phyloP scores from a whole-genome alignment of 2,797 vertebrate species.

The Anabas testudineus region DNA sequence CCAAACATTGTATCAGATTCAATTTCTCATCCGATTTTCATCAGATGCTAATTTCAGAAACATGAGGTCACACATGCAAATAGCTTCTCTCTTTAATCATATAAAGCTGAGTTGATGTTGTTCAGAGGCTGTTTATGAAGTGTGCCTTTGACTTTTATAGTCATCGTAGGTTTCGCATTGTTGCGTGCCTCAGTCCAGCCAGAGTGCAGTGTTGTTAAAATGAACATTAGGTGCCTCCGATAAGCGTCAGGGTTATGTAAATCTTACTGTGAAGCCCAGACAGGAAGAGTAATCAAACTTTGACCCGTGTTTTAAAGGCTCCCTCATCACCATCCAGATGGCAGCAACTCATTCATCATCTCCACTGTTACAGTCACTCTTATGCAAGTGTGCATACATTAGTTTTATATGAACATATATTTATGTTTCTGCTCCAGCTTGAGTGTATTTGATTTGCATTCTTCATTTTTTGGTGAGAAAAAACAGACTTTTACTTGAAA shows the following conservation, averaged over 20 bases:
- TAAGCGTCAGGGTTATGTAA: conserved; percentile 28
- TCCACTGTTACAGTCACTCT: conserved; percentile 1
- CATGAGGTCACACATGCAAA: conserved; percentile 49
- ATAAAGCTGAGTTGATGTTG: conserved; percentile 29
- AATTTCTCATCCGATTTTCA: conserved; percentile 34
- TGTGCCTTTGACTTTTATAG: conserved; percentile 33
- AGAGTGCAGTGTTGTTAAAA: conserved; percentile 14
- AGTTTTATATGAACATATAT: conserved; percentile 1
- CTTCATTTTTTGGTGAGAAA: conserved; percentile 10
- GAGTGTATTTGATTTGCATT: conserved; percentile 14
- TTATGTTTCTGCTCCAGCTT: conserved; percentile 4
- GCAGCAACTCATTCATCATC: conserved; percentile 50
- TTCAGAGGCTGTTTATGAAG: conserved; percentile 5
- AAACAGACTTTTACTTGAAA: conserved; percentile 15
- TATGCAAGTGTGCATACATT: background rate
- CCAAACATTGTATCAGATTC: conserved; percentile 13
- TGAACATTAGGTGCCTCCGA: conserved; percentile 34
- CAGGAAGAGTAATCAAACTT: conserved; percentile 39
- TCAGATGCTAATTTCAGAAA: conserved; percentile 46
- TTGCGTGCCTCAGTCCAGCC: conserved; percentile 16
- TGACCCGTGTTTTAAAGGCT: conserved; percentile 20
- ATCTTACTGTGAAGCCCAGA: conserved; percentile 21
- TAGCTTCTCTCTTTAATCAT: conserved; percentile 27
- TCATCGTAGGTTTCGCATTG: background rate
- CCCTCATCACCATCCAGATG: conserved; percentile 11